Base-by-base conservation (phyloP, 2,797 vertebrate genomes). In the Sebastes paucispinis region DNA sequence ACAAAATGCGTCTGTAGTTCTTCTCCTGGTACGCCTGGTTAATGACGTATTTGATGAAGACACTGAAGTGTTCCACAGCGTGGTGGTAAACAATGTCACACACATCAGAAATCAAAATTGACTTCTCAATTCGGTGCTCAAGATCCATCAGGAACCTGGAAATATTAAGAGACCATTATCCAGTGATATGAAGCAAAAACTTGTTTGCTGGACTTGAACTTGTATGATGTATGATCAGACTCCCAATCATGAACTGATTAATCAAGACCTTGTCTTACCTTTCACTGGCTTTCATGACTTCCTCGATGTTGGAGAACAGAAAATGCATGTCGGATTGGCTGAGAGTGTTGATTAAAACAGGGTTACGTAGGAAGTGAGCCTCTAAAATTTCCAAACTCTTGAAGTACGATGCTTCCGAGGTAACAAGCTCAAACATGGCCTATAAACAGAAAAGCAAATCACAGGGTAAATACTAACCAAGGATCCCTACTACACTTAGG, bases 21-120 rank as follows among this genome's bases (percentile, higher is more conserved):
- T 97, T 96, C 91, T 99, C 98, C 91, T 99, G 98, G 92, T 99
- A 99, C 29, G 94, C 98, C 95, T 99, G 98, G 92, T 99, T 99
- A 87, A 97, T 98, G 83, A 99, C 98, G 0, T 99, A 99, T 84
- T 95, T 97, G 91, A 97, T 97, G 82, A 99, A 99, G 67, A 98
- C 98, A 0, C 91, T 94, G 92, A 99, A 99, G 92, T 98, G 94
- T 20, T 95, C 90, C 22, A 94, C 88, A 0, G 98, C 97, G 0
- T 99, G 97, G 69, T 91, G 25, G 75, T 95, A 78, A 81, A 99
- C 98, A 4, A 98, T 98, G 91, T 99, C 98, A 0, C 98, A 99
- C 79, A 99, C 97, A 0, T 99, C 98, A 0, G 97, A 98, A 83
- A 99, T 98, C 77, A 96, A 93, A 7, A 99, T 95, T 5, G 97